Evolutionary conservation across 2,797 vertebrate species (phyloP).

Genomic region (Catamblyrhynchus diadema): DNA sequence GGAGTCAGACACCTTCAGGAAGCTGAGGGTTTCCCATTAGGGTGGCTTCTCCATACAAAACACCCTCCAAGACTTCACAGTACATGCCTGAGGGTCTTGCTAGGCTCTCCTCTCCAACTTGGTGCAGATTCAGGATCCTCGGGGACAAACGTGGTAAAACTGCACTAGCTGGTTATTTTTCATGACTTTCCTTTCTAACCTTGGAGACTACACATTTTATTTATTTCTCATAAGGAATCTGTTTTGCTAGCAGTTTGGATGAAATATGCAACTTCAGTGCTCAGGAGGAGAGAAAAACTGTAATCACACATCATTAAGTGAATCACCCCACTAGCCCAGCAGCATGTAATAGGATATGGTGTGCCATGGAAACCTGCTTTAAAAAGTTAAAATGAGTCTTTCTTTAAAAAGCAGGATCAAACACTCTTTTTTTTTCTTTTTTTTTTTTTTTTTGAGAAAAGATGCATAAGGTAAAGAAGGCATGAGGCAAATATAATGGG

Average conservation of each 20-base stretch:
- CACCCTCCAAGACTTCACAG: neutral
- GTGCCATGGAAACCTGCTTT: neutral
- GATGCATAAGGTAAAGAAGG: neutral
- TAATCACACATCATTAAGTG: conserved; percentile 50
- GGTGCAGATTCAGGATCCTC: neutral
- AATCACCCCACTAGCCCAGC: neutral
- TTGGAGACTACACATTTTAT: neutral
- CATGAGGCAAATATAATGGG: neutral
- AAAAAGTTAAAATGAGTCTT: neutral
- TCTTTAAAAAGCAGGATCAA: neutral
- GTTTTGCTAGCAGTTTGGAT: conserved; percentile 18
- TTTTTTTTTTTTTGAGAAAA: neutral
- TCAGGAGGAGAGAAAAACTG: conserved; percentile 14
- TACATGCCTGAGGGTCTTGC: neutral
- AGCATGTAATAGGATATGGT: conserved; percentile 10
- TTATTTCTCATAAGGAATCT: neutral
- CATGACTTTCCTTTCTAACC: neutral
- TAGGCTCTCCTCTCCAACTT: neutral
- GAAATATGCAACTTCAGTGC: neutral
- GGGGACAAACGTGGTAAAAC: neutral
- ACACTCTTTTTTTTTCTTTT: neutral
- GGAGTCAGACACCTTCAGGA: neutral
- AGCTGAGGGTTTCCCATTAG: neutral
- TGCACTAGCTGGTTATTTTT: neutral
- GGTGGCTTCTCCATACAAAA: neutral